These are phyloP conservation scores for Lutjanus erythropterus DNA, from an alignment of 2,113 vertebrate species.

Conservation along the genomic window DNA sequence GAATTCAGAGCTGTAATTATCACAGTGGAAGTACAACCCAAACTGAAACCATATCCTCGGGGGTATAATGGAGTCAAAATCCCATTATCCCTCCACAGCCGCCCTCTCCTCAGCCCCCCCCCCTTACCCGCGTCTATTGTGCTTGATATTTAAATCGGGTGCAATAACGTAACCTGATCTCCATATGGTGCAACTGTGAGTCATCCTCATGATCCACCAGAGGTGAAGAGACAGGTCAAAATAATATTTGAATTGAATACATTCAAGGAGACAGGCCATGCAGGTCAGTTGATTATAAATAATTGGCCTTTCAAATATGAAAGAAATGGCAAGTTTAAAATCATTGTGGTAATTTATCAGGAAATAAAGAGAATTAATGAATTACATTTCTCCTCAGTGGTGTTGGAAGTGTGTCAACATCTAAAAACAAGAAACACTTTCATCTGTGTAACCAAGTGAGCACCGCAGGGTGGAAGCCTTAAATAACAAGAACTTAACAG, in stretches of 20 bases:
- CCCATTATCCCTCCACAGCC: slow-evolving; percentile 36
- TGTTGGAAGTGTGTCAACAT: not conserved
- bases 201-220: slow-evolving; percentile 31
- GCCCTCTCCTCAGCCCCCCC: slow-evolving; percentile 5
- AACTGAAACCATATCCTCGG: slow-evolving; percentile 57
- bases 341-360: not conserved
- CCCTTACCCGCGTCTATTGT: slow-evolving; percentile 2
- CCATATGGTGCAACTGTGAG: slow-evolving; percentile 41
- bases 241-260: not conserved
- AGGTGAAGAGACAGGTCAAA: not conserved
- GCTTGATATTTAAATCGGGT: slow-evolving; percentile 49
- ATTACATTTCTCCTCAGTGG: not conserved
- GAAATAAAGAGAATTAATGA: not conserved
- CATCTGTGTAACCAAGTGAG: no score
- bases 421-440: not conserved
- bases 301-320: not conserved
- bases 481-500: no score
- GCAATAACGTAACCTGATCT: slow-evolving; percentile 44
- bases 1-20: slow-evolving; percentile 50
- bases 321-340: not conserved
- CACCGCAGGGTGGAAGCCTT: no score
- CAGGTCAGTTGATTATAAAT: not conserved
- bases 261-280: not conserved
- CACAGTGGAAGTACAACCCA: slow-evolving; percentile 16
- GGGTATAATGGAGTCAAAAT: slow-evolving; percentile 58